Percentiles rank a stretch among this genome's conserved stretches.
Conservation (phyloP, 2,113 vertebrate species). For the Gambusia affinis region DNA sequence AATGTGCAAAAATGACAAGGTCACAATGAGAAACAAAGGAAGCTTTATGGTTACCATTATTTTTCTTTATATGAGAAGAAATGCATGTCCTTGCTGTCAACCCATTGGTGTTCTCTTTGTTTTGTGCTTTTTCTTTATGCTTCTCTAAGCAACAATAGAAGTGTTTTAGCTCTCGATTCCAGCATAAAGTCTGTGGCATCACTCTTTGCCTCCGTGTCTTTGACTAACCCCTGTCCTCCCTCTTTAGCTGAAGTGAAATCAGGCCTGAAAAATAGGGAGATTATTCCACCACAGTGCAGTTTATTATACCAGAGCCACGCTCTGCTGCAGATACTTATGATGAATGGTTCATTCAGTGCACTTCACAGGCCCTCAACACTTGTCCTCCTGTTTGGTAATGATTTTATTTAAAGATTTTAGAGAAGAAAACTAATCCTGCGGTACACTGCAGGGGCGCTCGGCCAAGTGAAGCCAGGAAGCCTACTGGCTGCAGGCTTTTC, state of each 20-base stretch:
- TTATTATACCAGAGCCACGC: constrained; percentile 42
- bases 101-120: background rate
- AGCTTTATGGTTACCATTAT: constrained; percentile 31
- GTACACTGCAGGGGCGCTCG: background rate
- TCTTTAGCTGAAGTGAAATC: constrained; percentile 42
- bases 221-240: constrained; percentile 29
- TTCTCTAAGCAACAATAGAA: background rate
- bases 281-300: constrained; percentile 59
- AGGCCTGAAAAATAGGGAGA: constrained; percentile 48
- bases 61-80: constrained; percentile 46
- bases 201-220: constrained; percentile 23
- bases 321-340: constrained; percentile 40
- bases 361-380: constrained; percentile 5
- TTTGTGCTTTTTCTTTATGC: background rate
- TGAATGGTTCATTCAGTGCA: constrained; percentile 15
- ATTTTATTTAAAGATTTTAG: constrained; percentile 39
- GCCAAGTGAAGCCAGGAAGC: constrained; percentile 25
- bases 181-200: constrained; percentile 10
- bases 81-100: background rate
- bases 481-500: background rate
- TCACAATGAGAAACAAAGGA: constrained; percentile 36
- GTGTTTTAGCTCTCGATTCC: background rate
- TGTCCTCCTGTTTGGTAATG: constrained; percentile 28
- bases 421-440: constrained; percentile 7
- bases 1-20: constrained; percentile 52